These are phyloP conservation scores for Cairina moschata DNA, from an alignment of 2,113 vertebrate species.

Conservation along the genomic window DNA sequence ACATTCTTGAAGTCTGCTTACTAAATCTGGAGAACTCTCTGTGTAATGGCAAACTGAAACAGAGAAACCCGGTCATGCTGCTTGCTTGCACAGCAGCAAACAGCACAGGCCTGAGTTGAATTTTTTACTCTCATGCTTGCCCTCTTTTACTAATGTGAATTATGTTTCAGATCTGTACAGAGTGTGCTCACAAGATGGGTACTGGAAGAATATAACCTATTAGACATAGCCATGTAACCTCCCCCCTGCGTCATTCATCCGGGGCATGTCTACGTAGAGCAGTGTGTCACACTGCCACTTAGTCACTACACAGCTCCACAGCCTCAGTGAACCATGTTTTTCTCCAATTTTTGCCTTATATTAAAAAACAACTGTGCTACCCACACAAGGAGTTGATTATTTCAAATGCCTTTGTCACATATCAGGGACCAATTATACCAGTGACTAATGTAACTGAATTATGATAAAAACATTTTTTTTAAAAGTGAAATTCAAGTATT, in stretches of 20 bases:
- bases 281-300: background rate
- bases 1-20: background rate
- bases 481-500: background rate
- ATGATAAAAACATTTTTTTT: background rate
- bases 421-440: background rate
- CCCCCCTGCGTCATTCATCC: background rate
- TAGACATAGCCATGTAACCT: background rate
- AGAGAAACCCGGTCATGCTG: background rate
- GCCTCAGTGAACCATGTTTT: background rate
- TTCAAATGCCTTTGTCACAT: background rate
- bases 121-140: background rate
- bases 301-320: background rate
- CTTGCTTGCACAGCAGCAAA: background rate
- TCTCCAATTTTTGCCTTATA: background rate
- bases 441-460: background rate
- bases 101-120: background rate
- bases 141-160: background rate
- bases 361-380: background rate
- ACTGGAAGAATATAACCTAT: background rate
- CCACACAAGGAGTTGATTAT: background rate
- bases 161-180: background rate
- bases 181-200: background rate
- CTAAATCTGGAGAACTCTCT: background rate
- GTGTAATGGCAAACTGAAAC: background rate
- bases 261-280: background rate